Percentiles rank a stretch among this genome's conserved stretches.
Conservation (phyloP, 2,113 vertebrate genomes). For the Melanerpes formicivorus region DNA sequence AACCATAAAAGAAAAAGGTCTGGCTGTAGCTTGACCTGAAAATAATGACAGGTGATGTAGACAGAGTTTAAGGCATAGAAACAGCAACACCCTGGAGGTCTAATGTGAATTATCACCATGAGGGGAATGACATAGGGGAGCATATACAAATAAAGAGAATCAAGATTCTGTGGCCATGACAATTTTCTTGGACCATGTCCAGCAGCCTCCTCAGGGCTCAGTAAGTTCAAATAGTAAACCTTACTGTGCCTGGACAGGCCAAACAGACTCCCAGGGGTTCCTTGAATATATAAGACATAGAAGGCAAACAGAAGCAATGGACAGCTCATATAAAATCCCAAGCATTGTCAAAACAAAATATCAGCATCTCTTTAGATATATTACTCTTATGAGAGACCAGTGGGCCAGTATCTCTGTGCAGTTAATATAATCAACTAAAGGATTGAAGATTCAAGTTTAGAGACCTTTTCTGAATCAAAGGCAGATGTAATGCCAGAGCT, state of each 20-base stretch:
- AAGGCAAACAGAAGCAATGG: slow-evolving; percentile 32
- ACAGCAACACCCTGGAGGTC: slow-evolving; percentile 40
- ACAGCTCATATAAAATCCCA: slow-evolving; percentile 14
- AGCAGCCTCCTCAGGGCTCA: slow-evolving; percentile 34
- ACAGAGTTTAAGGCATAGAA: slow-evolving; percentile 29
- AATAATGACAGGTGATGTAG: slow-evolving; percentile 52
- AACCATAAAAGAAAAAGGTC: slow-evolving; percentile 52
- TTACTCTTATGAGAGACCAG: not conserved
- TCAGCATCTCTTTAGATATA: not conserved
- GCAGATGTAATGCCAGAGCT: not conserved
- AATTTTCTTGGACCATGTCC: slow-evolving; percentile 43
- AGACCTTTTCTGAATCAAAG: not conserved
- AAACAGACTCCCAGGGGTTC: slow-evolving; percentile 20
- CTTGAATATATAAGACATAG: not conserved
- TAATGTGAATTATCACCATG: slow-evolving; percentile 28
- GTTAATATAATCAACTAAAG: not conserved
- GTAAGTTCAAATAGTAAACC: slow-evolving; percentile 45
- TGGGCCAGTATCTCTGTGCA: not conserved
- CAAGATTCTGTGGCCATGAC: slow-evolving; percentile 40
- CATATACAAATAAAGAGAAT: slow-evolving; percentile 39
- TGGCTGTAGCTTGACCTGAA: slow-evolving; percentile 46
- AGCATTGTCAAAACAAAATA: slow-evolving; percentile 35
- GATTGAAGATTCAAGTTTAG: not conserved
- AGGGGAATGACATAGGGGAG: not conserved
- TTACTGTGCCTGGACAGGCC: slow-evolving; percentile 37